These are phyloP conservation scores for Malurus leucopterus DNA, from an alignment of 2,797 vertebrate species.

Conservation along the genomic window DNA sequence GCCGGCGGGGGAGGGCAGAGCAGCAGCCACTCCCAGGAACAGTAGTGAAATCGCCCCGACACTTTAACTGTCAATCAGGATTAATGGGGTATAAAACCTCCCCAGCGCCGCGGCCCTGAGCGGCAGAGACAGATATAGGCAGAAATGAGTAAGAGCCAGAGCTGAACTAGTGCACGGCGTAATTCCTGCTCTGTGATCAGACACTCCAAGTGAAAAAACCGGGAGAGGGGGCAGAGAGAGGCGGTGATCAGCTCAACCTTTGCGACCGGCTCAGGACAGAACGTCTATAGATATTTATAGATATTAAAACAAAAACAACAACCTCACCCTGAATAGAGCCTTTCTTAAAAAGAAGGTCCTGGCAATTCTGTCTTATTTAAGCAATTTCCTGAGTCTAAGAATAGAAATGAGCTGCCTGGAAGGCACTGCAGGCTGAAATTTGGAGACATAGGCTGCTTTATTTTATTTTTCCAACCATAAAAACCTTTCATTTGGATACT, in stretches of 20 bases:
- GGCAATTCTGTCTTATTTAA: slow-evolving; percentile 66
- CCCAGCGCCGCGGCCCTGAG: slow-evolving; percentile 68
- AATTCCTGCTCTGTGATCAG: slow-evolving; percentile 51
- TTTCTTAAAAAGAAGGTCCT: slow-evolving; percentile 64
- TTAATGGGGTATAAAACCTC: slow-evolving; percentile 86
- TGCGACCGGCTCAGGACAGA: slow-evolving; percentile 31
- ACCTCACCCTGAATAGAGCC: slow-evolving; percentile 62
- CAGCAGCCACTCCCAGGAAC: slow-evolving; percentile 78
- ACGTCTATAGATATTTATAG: slow-evolving; percentile 41
- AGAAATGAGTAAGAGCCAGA: slow-evolving; percentile 20
- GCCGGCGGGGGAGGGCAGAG: slow-evolving; percentile 67
- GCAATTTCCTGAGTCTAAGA: slow-evolving; percentile 76
- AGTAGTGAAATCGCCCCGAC: slow-evolving; percentile 80
- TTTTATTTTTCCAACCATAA: slow-evolving; percentile 27
- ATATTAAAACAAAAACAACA: slow-evolving; percentile 14
- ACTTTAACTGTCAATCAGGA: slow-evolving; percentile 95
- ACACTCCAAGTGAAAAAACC: slow-evolving; percentile 29
- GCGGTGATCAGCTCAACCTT: slow-evolving; percentile 61
- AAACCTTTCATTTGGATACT: slow-evolving; percentile 49
- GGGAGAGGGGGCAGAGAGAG: slow-evolving; percentile 45
- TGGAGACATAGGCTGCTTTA: slow-evolving; percentile 50
- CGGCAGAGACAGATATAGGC: slow-evolving; percentile 54
- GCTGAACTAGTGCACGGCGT: slow-evolving; percentile 40
- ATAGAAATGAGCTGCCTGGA: slow-evolving; percentile 66
- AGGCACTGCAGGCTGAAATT: slow-evolving; percentile 66